Percentiles rank a stretch among this genome's conserved stretches.
Evolutionary conservation across 2,113 vertebrate species (phyloP).

Genomic region (Leuciscus idus): DNA sequence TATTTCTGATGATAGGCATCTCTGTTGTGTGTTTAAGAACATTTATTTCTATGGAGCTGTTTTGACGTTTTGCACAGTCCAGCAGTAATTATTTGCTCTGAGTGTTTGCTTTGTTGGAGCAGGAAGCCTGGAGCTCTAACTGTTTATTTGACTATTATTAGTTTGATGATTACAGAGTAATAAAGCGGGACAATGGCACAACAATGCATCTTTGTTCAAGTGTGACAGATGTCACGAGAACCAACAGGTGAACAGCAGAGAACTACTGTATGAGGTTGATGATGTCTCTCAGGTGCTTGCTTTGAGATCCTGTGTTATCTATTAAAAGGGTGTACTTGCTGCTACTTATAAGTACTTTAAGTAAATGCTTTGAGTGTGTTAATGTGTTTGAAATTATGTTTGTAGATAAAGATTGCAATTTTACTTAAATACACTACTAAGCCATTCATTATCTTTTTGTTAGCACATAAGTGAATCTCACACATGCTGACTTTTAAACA

Average conservation of each 20-base stretch:
- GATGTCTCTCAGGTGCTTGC: constrained; percentile 31
- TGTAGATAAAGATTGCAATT: background rate
- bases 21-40: background rate
- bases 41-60: background rate
- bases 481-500: background rate
- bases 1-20: background rate
- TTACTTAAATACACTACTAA: background rate
- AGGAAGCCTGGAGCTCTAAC: background rate
- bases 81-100: constrained; percentile 36
- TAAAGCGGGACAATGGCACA: background rate
- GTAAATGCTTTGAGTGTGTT: background rate
- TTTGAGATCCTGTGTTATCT: constrained; percentile 11
- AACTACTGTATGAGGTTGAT: constrained; percentile 16
- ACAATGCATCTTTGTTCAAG: constrained; percentile 17
- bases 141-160: background rate
- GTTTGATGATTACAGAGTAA: constrained; percentile 25
- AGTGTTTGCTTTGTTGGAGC: constrained; percentile 19
- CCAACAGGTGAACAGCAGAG: background rate
- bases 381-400: background rate
- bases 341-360: background rate
- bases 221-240: constrained; percentile 16
- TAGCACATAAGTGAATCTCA: background rate
- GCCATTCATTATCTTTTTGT: background rate
- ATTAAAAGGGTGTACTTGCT: background rate
- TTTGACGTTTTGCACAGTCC: constrained; percentile 18